A percentile compares a stretch with the other conserved stretches of the same genome.
Evolutionary conservation across 2,113 vertebrate genomes (phyloP).

Genomic region (Sitta europaea): DNA sequence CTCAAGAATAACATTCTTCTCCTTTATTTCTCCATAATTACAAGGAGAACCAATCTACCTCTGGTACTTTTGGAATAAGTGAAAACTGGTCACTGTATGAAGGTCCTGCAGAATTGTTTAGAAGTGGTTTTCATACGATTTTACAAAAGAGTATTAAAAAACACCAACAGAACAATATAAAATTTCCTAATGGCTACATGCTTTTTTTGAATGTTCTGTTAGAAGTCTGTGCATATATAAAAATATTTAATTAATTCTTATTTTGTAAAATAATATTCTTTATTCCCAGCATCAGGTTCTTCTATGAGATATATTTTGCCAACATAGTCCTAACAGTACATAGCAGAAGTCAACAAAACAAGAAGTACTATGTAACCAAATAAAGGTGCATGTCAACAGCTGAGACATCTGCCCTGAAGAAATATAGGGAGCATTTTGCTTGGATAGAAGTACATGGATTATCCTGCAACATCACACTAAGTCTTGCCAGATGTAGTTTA

Average conservation of each 20-base stretch:
- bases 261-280: neutral
- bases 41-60: neutral
- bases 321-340: neutral
- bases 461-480: neutral
- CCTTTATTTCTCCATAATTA: neutral
- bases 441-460: neutral
- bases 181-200: accelerated
- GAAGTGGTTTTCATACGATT: neutral
- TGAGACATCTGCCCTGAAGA: neutral
- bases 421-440: neutral
- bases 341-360: neutral
- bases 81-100: neutral
- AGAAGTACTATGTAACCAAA: neutral
- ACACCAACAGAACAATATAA: neutral
- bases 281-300: neutral
- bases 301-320: neutral
- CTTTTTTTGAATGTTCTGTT: neutral
- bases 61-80: neutral
- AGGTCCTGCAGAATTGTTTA: neutral
- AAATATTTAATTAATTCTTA: neutral
- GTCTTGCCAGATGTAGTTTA: neutral
- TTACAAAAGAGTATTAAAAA: neutral
- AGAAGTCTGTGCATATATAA: neutral
- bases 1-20: neutral
- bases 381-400: neutral